Evolutionary conservation across 2,888 invertebrate genomes (phyloP), one percentile per base, ranked within the genome.

Genomic region (Oligia latruncula): DNA sequence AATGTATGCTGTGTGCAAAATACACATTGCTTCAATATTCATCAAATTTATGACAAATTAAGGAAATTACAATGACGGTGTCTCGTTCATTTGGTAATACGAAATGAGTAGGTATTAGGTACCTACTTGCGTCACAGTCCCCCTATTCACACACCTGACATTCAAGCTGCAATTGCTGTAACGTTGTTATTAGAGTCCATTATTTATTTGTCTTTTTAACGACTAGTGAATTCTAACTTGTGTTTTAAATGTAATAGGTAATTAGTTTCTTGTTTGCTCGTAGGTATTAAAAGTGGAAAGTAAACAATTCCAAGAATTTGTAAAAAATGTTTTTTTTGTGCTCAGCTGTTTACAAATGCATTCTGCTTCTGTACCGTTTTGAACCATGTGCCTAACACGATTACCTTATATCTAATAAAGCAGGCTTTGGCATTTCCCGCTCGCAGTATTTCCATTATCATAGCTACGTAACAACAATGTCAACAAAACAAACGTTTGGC

Each of bases 401-500:
- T 71, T 83, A 64, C 49, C 46, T 67, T 68, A 11, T 23, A 65
- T 2, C 29, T 82, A 71, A 40, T 82, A 71, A 64, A 76, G 64
- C 70, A 76, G 66, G 73, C 62, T 79, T 71, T 62, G 55, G 79
- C 52, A 71, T 76, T 83, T 81, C 73, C 79, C 78, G 78, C 86
- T 89, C 82, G 81, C 82, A 89, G 89, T 85, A 90, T 87, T 89
- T 89, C 90, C 91, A 91, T 85, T 88, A 90, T 87, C 87, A 86
- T 80, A 84, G 71, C 81, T 83, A 91, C 90, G 90, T 93, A 93
- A 92, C 87, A 91, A 91, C 88, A 92, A 92, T 94, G 92, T 93
- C 92, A 94, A 93, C 93, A 94, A 94, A 94, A 93, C 91, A 91
- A 91, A 91, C 85, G 86, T 86, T 87, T 90, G 85, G 84, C 86